A percentile compares a stretch with the other conserved stretches of the same genome.
phyloP scores from a whole-genome alignment of 2,797 vertebrate species.

The Fistularia tabacaria region DNA sequence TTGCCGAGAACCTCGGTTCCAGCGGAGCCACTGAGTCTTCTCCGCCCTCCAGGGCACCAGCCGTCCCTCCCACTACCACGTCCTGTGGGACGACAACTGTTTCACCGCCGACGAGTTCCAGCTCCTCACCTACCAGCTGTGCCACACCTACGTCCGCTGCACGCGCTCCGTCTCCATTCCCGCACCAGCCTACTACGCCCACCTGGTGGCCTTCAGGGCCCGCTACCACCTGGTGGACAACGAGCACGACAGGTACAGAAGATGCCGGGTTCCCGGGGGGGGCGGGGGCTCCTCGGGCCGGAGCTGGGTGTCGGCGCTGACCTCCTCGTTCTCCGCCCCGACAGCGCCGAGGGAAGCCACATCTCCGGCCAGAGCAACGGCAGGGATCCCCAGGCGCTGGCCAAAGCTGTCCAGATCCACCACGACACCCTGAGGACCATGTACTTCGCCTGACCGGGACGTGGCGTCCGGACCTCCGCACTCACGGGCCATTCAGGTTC shows the following conservation, averaged over 20 bases:
- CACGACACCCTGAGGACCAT: constrained; percentile 99
- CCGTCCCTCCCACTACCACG: constrained; percentile 96
- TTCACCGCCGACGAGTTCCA: constrained; percentile 97
- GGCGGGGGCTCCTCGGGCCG: no score
- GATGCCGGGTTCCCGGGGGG: no score
- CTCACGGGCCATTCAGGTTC: background rate
- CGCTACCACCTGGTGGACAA: constrained; percentile 60
- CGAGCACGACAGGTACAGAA: constrained; percentile 91
- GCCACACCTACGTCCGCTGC: constrained; percentile 98
- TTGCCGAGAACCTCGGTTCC: background rate
- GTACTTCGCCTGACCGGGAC: constrained; percentile 88
- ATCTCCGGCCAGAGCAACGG: constrained; percentile 98
- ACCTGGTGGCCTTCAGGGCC: constrained; percentile 94
- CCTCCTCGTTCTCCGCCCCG: no score
- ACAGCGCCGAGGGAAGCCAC: constrained; percentile 97
- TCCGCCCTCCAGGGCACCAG: constrained; percentile 84
- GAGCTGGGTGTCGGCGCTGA: no score
- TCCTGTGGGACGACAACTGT: constrained; percentile 97
- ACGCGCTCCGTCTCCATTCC: constrained; percentile 98
- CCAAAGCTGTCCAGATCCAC: constrained; percentile 99
- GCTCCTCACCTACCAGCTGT: constrained; percentile 98
- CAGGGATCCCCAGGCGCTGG: constrained; percentile 90
- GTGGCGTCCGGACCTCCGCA: no score
- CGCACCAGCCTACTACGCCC: constrained; percentile 96
- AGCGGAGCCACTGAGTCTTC: constrained; percentile 11